These are phyloP conservation scores for Stratiolaelaps scimitus DNA, from an alignment of 1,140 invertebrate species.

Conservation along the genomic window DNA sequence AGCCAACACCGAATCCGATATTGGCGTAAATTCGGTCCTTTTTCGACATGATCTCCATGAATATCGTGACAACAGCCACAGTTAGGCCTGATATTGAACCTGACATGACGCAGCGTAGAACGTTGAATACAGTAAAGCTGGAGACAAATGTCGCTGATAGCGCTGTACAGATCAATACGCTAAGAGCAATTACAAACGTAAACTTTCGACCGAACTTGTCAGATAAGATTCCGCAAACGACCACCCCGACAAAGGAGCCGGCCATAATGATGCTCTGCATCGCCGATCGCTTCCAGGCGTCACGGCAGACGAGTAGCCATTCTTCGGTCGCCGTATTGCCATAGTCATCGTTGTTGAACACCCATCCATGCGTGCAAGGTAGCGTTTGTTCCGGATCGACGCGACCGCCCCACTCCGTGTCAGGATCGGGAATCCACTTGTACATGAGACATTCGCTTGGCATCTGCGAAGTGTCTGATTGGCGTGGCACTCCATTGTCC, in stretches of 20 bases:
- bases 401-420: not conserved
- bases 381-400: not conserved
- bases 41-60: constrained; percentile 8
- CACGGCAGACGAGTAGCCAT: not conserved
- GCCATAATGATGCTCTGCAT: constrained; percentile 7
- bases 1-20: not conserved
- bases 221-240: constrained; percentile 2
- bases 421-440: not conserved
- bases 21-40: constrained; percentile 19
- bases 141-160: not conserved
- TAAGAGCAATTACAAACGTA: not conserved
- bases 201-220: not conserved
- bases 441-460: not conserved
- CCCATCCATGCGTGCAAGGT: not conserved
- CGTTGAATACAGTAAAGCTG: not conserved
- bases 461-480: not conserved
- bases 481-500: not conserved
- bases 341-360: constrained; percentile 13
- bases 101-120: not conserved
- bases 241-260: not conserved
- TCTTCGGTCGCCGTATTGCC: not conserved
- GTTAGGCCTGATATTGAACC: not conserved
- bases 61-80: not conserved
- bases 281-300: constrained; percentile 2
- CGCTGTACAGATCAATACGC: not conserved